These are phyloP conservation scores for Nebria ingens DNA, from an alignment of 1,140 invertebrate species.

Conservation along the genomic window DNA sequence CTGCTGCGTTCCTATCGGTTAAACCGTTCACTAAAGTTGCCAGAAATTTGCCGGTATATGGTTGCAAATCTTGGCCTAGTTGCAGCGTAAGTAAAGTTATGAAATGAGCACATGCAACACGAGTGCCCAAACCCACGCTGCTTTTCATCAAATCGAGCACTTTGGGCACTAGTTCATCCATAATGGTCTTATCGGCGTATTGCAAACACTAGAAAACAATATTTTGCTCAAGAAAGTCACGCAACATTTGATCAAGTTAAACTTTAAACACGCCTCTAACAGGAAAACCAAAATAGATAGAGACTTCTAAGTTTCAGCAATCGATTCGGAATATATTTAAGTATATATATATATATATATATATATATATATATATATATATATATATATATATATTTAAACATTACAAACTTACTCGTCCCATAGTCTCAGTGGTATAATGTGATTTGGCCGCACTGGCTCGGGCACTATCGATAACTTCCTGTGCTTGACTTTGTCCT, in stretches of 20 bases:
- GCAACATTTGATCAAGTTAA: no score
- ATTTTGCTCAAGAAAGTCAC: no score
- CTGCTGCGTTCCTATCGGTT: conserved; percentile 68
- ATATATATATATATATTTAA: not conserved
- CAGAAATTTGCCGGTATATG: conserved; percentile 66
- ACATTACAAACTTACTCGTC: conserved; percentile 45
- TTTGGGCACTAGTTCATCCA: conserved; percentile 70
- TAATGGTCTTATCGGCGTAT: conserved; percentile 61
- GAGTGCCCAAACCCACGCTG: conserved; percentile 70
- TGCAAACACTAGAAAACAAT: conserved; percentile 62
- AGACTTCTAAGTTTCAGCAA: no score
- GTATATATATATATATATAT: no score
- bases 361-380: no score
- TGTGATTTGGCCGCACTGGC: conserved; percentile 69
- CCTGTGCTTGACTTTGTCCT: conserved; percentile 51
- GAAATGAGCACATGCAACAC: conserved; percentile 77
- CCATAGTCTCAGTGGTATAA: conserved; percentile 79
- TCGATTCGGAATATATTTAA: no score
- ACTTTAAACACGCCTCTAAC: no score
- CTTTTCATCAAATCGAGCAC: conserved; percentile 73
- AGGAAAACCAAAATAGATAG: no score
- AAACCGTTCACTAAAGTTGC: conserved; percentile 65
- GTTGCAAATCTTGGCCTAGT: conserved; percentile 45
- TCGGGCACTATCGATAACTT: conserved; percentile 64
- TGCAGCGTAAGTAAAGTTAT: conserved; percentile 56